These are phyloP conservation scores for Sisyra nigra DNA, from an alignment of 2,888 invertebrate species.

Conservation along the genomic window DNA sequence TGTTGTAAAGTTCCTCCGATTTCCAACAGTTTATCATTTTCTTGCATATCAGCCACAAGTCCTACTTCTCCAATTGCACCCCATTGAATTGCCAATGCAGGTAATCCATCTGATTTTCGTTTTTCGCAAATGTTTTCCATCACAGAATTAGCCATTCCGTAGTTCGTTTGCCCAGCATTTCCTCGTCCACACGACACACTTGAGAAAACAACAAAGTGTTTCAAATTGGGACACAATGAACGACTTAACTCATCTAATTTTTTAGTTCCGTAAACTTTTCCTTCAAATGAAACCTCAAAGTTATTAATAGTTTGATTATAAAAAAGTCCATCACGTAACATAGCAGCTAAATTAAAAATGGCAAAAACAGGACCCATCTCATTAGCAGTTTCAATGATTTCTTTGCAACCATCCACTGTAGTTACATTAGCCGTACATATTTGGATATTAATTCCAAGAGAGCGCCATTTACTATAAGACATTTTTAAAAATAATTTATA, in stretches of 20 bases:
- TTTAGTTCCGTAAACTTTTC: slow-evolving; percentile 70
- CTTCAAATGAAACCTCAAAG: slow-evolving; percentile 49
- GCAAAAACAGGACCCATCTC: slow-evolving; percentile 57
- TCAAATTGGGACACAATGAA: slow-evolving; percentile 34
- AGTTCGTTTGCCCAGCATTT: slow-evolving; percentile 82
- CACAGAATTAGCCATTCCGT: slow-evolving; percentile 77
- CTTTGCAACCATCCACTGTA: slow-evolving; percentile 47
- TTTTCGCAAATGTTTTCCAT: slow-evolving; percentile 79
- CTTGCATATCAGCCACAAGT: slow-evolving; percentile 40
- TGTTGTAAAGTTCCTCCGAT: slow-evolving; percentile 50
- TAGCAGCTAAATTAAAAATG: slow-evolving; percentile 81
- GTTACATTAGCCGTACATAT: slow-evolving; percentile 59
- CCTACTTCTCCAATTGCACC: slow-evolving; percentile 84
- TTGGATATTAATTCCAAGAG: slow-evolving; percentile 48
- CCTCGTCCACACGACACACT: slow-evolving; percentile 85
- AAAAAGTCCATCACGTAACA: slow-evolving; percentile 56
- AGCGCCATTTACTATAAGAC: slow-evolving; percentile 46
- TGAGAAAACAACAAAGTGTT: slow-evolving; percentile 80
- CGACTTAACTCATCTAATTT: slow-evolving; percentile 55
- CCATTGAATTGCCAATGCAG: slow-evolving; percentile 80
- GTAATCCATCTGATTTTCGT: slow-evolving; percentile 49
- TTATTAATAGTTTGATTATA: slow-evolving; percentile 57
- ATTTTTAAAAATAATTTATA: no score
- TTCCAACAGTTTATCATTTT: slow-evolving; percentile 26
- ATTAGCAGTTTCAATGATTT: slow-evolving; percentile 47